Conservation (phyloP, 2,113 vertebrate species). For the Xiphias gladius region DNA sequence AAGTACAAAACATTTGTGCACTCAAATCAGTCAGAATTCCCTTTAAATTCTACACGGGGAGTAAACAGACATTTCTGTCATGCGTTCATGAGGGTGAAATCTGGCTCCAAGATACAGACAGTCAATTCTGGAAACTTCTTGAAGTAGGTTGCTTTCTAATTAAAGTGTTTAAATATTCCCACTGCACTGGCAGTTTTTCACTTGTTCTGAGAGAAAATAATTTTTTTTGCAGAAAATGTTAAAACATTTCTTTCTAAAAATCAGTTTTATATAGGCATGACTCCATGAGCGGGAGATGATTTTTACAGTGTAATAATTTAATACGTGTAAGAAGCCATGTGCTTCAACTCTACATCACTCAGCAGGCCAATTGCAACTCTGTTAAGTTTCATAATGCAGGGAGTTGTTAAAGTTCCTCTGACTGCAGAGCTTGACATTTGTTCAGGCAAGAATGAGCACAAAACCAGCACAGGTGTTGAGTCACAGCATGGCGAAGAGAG, state of each 20-base stretch:
- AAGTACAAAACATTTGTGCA: neutral
- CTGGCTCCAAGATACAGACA: neutral
- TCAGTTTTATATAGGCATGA: neutral
- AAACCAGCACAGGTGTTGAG: conserved; percentile 83
- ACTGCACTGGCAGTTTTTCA: neutral
- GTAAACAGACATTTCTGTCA: neutral
- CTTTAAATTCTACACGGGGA: neutral
- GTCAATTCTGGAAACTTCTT: neutral
- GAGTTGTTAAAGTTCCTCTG: conserved; percentile 64
- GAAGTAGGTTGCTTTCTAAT: neutral
- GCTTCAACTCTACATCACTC: conserved; percentile 22
- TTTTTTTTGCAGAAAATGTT: neutral
- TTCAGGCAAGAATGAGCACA: conserved; percentile 74
- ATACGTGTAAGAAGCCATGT: neutral
- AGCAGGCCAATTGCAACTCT: conserved; percentile 43
- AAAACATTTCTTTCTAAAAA: conserved; percentile 9
- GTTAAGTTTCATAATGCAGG: conserved; percentile 60
- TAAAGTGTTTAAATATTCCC: neutral
- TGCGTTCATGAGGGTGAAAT: neutral
- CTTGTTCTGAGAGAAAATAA: neutral
- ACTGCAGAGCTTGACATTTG: conserved; percentile 80
- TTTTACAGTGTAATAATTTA: conserved; percentile 20
- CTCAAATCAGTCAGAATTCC: neutral
- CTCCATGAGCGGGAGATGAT: neutral
- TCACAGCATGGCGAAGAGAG: conserved; percentile 66